Evolutionary conservation across 1,140 invertebrate genomes (phyloP), one percentile per base, ranked within the genome.

Genomic region (Drosophila ananassae): DNA sequence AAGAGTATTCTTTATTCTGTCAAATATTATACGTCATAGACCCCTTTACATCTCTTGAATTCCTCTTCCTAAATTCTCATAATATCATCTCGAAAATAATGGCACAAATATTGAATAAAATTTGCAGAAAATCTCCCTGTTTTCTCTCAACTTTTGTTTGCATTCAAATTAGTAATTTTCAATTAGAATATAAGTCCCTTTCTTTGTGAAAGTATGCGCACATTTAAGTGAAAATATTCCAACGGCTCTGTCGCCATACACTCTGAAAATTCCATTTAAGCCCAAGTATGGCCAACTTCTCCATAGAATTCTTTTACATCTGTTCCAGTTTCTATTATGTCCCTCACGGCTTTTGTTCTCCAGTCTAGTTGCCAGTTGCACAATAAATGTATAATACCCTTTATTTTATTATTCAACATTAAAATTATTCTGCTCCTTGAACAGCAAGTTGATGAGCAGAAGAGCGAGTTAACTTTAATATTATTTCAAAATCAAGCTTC

Each of bases 401-500:
- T 75, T 75, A 69, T 57, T 71, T 69, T 69, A 71, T 71, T 75
- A 57, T 75, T 66, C 48, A 47, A 28, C 61, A 48, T 75, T 66
- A 66, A 66, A 64, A 74, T 58, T 57, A 52, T 69, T 67, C 21
- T 57, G 51, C 46, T 74, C 24, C 44, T 39, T 17, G 46, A 69
- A 34, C 60, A 30, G 25, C 9, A 48, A 32, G 41, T 24, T 62
- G 52, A 57, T 17, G 68, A 41, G 39, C 2, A 44, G 5, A 13
- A 44, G 41, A 21, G 2, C 41, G 41, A 44, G 13, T 21, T 44
- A 44, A 8, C 13, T 69, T 55, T 46, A 47, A 55, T 41, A 51
- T 30, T 52, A 8, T 21, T 25, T 17, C 10, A 48, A 39, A 41
- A 55, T 54, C 48, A 73, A 59, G 68, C 81, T 87, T 72, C 77